Base-by-base conservation (phyloP, 2,797 vertebrate genomes). In the Sebastes nivosus region DNA sequence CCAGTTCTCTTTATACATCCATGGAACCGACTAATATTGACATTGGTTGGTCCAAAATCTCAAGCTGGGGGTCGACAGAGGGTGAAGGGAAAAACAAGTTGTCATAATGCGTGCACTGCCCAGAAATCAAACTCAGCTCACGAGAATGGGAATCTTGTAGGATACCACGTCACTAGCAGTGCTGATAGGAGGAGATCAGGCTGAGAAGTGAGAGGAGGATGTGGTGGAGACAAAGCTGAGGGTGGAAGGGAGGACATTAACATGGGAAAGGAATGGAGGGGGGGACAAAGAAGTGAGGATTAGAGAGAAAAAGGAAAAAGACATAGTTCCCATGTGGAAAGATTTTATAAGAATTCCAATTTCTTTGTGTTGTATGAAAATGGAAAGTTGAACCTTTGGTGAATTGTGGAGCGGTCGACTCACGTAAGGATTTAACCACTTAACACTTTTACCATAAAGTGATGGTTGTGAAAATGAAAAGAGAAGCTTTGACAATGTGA, bases 121-220 rank as follows among this genome's bases (percentile, higher is more conserved):
- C 93, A 92, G 97, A 96, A 97, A 97, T 96, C 93, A 95, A 97
- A 97, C 96, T 96, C 94, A 88, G 94, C 95, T 97, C 95, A 92
- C 97, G 96, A 97, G 96, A 97, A 97, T 96, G 95, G 96, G 95
- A 97, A 95, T 97, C 95, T 97, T 96, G 95, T 95, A 96, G 97
- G 96, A 97, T 97, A 96, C 95, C 95, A 95, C 94, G 94, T 95
- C 95, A 96, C 95, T 89, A 95, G 94, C 95, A 93, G 95, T 94
- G 95, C 95, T 1, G 2, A 27, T 5, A 8, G 42, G 3, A 54
- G 22, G n/a, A 61, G 58, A 61, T 32, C 16, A 60, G 42, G 11
- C 52, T 76, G 34, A 61, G 61, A 72, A 75, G 8, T 24, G 55
- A 55, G 75, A 69, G 66, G 27, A 59, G 66, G 27, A 59, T 36